Evolutionary conservation across 2,797 vertebrate genomes (phyloP).

Genomic region (Coccyzus lansbergi): DNA sequence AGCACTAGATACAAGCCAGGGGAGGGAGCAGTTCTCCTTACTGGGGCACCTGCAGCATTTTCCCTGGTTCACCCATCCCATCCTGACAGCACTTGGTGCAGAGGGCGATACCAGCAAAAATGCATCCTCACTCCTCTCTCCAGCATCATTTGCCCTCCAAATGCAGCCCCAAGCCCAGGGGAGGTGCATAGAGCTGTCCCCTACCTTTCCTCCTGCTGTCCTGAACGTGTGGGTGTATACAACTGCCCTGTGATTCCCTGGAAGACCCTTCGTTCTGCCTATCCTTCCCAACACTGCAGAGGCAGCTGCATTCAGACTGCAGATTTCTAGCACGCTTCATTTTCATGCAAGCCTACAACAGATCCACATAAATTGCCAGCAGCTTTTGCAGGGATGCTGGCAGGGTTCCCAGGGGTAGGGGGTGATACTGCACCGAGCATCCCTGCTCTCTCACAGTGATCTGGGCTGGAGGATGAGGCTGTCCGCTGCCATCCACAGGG

Average conservation of each 20-base stretch:
- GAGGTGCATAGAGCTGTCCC: not conserved
- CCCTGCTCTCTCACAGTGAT: not conserved
- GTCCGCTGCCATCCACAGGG: not conserved
- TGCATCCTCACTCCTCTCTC: not conserved
- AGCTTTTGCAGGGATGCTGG: slow-evolving; percentile 19
- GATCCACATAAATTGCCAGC: not conserved
- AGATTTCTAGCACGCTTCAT: not conserved
- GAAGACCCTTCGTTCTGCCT: not conserved
- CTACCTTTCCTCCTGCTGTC: not conserved
- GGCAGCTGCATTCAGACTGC: not conserved
- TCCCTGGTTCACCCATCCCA: not conserved
- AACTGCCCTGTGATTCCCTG: not conserved
- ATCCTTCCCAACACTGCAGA: not conserved
- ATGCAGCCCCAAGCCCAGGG: not conserved
- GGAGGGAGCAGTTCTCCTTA: not conserved
- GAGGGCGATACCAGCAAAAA: not conserved
- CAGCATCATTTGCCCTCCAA: not conserved
- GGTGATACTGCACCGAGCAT: not conserved
- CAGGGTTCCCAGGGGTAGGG: not conserved
- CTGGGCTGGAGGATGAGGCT: not conserved
- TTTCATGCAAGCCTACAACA: not conserved
- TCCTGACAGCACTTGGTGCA: not conserved
- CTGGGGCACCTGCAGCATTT: not conserved
- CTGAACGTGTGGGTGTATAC: not conserved
- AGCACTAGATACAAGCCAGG: fast-evolving